Evolutionary conservation across 92 coral and sea anemone genomes (phyloP).

Genomic region (Siderastrea radians): DNA sequence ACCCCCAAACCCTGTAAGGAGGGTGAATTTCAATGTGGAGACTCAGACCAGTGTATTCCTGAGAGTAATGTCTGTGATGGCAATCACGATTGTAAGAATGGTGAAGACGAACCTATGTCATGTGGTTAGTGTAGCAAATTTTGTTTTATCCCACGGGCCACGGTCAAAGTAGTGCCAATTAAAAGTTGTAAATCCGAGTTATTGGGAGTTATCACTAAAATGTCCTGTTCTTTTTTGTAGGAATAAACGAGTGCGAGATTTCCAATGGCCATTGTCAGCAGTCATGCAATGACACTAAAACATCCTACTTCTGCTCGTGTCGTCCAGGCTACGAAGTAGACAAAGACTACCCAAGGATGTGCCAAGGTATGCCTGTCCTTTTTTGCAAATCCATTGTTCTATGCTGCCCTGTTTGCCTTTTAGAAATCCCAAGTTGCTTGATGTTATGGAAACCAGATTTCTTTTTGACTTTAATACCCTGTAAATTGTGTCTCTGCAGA

Average conservation of each 20-base stretch:
- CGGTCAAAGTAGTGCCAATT: not conserved
- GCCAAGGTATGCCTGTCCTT: constrained; percentile 64
- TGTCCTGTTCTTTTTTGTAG: constrained; percentile 36
- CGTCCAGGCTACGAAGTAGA: constrained; percentile 79
- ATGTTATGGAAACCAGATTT: not conserved
- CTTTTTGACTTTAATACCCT: not conserved
- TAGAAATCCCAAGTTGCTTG: not conserved
- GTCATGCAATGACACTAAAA: constrained; percentile 77
- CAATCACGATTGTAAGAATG: constrained; percentile 60
- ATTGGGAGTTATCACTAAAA: not conserved
- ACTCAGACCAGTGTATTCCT: constrained; percentile 67
- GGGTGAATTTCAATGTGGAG: constrained; percentile 83
- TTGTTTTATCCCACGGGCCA: not conserved
- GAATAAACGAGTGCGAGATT: constrained; percentile 73
- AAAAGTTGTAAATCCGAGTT: not conserved
- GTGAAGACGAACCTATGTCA: constrained; percentile 70
- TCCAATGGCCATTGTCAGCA: constrained; percentile 92
- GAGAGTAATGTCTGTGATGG: constrained; percentile 81
- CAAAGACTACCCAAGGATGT: constrained; percentile 44
- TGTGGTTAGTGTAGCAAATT: constrained; percentile 75
- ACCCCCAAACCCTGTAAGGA: constrained; percentile 56
- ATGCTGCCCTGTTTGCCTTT: not conserved
- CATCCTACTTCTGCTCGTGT: constrained; percentile 82
- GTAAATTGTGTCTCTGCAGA: constrained; percentile 53
- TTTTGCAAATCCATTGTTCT: not conserved